phyloP scores from a whole-genome alignment of 2,797 vertebrate genomes.

The Molothrus aeneus region DNA sequence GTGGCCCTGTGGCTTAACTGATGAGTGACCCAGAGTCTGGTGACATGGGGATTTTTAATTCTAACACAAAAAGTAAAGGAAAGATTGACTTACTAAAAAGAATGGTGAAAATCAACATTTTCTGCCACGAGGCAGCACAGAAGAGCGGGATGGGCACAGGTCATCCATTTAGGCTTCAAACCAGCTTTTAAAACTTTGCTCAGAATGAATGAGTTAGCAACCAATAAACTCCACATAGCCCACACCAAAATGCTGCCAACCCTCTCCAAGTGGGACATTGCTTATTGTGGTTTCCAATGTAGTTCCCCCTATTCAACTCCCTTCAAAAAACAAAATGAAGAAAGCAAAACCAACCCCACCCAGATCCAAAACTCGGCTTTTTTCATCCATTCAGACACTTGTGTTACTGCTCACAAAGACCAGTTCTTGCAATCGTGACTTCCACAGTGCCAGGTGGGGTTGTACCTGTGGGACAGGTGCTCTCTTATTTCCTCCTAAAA shows the following conservation, averaged over 20 bases:
- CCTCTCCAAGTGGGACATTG: not conserved
- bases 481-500: not conserved
- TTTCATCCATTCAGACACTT: not conserved
- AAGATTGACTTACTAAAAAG: not conserved
- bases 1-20: no score
- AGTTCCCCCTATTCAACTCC: not conserved
- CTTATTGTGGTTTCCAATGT: not conserved
- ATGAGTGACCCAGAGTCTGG: not conserved
- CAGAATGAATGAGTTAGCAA: not conserved
- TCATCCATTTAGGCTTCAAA: not conserved
- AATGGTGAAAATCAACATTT: not conserved
- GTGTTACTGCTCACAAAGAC: not conserved
- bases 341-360: not conserved
- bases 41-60: not conserved
- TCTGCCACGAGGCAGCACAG: fast-evolving
- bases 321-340: not conserved
- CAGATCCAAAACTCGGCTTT: not conserved
- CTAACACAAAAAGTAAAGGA: not conserved
- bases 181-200: not conserved
- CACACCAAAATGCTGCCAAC: not conserved
- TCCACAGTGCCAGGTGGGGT: not conserved
- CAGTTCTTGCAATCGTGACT: not conserved
- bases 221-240: not conserved
- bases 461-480: not conserved
- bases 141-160: not conserved